phyloP scores from a whole-genome alignment of 2,113 vertebrate species.

The Muntiacus reevesi region DNA sequence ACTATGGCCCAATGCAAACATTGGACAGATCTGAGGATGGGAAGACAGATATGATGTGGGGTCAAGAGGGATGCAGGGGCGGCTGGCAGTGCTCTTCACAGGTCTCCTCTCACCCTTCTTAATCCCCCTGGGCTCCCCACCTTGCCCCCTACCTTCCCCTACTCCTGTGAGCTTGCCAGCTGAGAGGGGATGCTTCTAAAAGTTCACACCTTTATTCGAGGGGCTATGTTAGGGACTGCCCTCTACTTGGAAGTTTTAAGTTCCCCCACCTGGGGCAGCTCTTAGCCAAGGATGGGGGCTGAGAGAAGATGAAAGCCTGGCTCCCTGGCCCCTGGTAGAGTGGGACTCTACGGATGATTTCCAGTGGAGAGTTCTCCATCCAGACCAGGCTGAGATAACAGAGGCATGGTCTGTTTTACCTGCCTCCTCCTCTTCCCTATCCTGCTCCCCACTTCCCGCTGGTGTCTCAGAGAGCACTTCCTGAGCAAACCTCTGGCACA shows the following conservation, averaged over 20 bases:
- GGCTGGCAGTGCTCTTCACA: too few species aligned
- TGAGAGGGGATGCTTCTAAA: neutral
- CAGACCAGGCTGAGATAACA: neutral
- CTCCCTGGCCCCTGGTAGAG: neutral
- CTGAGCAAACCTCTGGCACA: neutral
- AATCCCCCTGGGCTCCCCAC: too few species aligned
- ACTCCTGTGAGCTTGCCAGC: neutral
- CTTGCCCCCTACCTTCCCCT: too few species aligned
- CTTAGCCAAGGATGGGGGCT: neutral
- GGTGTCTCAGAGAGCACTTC: neutral
- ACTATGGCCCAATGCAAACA: neutral
- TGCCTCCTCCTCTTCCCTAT: too few species aligned
- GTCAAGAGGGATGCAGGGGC: neutral
- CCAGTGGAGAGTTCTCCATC: rapidly evolving
- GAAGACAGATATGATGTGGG: neutral
- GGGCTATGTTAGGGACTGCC: neutral
- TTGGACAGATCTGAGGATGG: neutral
- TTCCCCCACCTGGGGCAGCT: neutral
- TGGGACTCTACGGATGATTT: neutral
- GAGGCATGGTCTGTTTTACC: neutral
- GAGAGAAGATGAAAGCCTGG: neutral
- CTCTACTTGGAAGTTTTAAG: neutral
- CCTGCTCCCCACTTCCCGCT: neutral
- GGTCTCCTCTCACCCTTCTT: neutral
- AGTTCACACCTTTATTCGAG: neutral